Evolutionary conservation across 1,140 invertebrate species (phyloP).

Genomic region (Pseudomyrmex concolor): DNA sequence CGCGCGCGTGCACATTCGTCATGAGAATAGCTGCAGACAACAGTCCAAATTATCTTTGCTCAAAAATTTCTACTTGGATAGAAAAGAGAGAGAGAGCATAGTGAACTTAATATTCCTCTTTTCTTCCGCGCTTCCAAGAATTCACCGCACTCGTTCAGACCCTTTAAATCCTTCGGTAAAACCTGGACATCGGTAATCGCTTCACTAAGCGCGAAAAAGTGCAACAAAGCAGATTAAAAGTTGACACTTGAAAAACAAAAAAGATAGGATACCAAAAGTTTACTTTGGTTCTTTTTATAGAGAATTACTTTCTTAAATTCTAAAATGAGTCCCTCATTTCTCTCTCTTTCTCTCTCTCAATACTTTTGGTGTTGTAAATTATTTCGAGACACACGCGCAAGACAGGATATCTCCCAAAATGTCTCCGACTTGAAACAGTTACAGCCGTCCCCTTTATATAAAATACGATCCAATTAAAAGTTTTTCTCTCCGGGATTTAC

Average conservation of each 20-base stretch:
- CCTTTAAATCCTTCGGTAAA: conserved; percentile 26
- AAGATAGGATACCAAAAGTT: conserved; percentile 5
- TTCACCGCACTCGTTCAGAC: conserved; percentile 10
- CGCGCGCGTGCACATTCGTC: background rate
- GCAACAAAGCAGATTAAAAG: conserved; percentile 28
- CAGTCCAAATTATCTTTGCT: conserved; percentile 63
- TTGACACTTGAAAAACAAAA: background rate
- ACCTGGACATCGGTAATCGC: conserved; percentile 26
- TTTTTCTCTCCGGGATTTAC: conserved; percentile 5
- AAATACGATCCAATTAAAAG: conserved; percentile 46
- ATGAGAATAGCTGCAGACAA: conserved; percentile 56
- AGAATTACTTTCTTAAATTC: conserved; percentile 4
- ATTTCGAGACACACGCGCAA: background rate
- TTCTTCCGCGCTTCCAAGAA: conserved; percentile 1
- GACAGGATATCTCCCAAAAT: conserved; percentile 19
- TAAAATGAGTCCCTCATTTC: background rate
- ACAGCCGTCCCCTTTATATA: conserved; percentile 7
- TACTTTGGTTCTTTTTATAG: background rate
- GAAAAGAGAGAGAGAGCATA: background rate
- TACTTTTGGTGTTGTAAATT: conserved; percentile 25
- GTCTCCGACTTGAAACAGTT: conserved; percentile 4
- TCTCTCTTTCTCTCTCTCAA: background rate
- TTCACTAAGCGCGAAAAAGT: background rate
- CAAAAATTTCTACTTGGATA: conserved; percentile 29
- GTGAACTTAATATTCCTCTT: conserved; percentile 23